Base-by-base conservation (phyloP, 2,113 vertebrate genomes). In the Athene noctua region DNA sequence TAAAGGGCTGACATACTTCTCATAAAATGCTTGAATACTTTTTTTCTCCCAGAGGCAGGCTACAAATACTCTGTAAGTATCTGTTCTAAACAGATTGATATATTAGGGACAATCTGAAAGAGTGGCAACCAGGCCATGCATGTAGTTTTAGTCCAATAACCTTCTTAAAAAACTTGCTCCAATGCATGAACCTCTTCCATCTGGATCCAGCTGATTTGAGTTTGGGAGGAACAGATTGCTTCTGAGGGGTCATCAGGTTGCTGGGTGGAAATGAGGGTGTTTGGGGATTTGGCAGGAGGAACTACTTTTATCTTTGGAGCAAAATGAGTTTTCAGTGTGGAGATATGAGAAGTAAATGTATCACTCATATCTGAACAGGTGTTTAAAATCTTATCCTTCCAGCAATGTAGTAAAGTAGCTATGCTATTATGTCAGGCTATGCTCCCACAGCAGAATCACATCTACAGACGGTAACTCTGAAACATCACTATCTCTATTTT, bases 241-340 rank as follows among this genome's bases (percentile, higher is more conserved):
- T 75, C 61, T 58, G 61, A 78, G 54, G 63, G 92, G 91, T 95
- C 94, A 91, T 10, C 34, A 81, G 36, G 65, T 78, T 91, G 27
- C 77, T n/a, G 58, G 30, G 52, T 81, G 61, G 70, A 95, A 96
- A 95, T 91, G 22, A 44, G 73, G 58, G 49, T 68, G 17, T 87
- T 91, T 5, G 2, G 44, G 49, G 70, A 87, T 87, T 96, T 92
- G 54, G 68, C 62, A 81, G 86, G 27, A 85, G 40, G 77, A 89
- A 87, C 73, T 61, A 49, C 66, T 54, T 92, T 89, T 87, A 96
- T 95, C 94, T 92, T 79, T 3, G 1, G 80, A 89, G 77, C 27
- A 80, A 97, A 97, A 97, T 91, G 83, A 97, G 73, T 95, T 96
- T 95, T 94, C 91, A 58, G 61, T n/a, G 54, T 72, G 89, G 86